Evolutionary conservation across 2,797 vertebrate species (phyloP).

Genomic region (Tragelaphus oryx): DNA sequence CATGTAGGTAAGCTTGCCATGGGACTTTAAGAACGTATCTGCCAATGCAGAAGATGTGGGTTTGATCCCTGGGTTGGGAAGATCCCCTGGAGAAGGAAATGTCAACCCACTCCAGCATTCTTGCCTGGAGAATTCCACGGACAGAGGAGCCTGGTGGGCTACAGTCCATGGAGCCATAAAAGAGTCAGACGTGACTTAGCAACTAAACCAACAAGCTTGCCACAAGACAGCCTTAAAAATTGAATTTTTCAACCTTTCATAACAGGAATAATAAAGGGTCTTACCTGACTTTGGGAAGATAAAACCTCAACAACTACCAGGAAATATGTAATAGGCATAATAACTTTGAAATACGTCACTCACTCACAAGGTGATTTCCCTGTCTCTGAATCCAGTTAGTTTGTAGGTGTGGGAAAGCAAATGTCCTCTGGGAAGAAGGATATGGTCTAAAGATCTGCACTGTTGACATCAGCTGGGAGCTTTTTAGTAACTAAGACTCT

Average conservation of each 20-base stretch:
- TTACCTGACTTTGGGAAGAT: not conserved
- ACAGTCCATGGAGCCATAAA: not conserved
- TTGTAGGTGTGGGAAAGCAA: not conserved
- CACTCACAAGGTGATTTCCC: not conserved
- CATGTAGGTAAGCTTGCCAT: not conserved
- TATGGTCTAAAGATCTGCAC: not conserved
- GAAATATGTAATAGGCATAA: not conserved
- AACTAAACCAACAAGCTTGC: not conserved
- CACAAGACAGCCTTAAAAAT: not conserved
- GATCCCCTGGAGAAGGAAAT: not conserved
- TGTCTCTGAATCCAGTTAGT: not conserved
- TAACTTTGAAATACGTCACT: not conserved
- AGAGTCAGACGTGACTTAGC: not conserved
- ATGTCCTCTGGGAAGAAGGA: not conserved
- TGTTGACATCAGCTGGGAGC: not conserved
- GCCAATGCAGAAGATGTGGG: not conserved
- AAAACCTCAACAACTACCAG: not conserved
- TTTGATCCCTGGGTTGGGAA: not conserved
- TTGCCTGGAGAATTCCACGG: not conserved
- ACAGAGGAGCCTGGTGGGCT: not conserved
- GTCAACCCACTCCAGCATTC: not conserved
- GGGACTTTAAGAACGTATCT: not conserved
- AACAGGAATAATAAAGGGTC: not conserved
- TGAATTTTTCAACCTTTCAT: not conserved
- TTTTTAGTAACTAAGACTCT: not conserved